phyloP scores from a whole-genome alignment of 35 echinoderm and acorn worm species.

The Eucidaris tribuloides region DNA sequence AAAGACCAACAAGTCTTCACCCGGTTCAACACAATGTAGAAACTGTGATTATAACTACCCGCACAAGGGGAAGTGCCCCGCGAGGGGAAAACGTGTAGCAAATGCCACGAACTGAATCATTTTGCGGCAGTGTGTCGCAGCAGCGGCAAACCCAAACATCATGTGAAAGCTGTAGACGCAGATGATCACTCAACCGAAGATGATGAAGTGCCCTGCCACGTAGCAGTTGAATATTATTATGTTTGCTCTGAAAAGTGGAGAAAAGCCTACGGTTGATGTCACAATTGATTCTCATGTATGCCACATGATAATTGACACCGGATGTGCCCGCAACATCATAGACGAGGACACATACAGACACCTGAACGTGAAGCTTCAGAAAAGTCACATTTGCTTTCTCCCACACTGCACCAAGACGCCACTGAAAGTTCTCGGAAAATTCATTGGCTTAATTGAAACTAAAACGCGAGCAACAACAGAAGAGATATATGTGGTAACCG shows the following conservation, averaged over 20 bases:
- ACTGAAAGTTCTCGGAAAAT: constrained; percentile 18
- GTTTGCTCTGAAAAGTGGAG: background rate
- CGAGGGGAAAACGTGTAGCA: too few relatives aligned
- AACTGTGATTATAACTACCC: background rate
- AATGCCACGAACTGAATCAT: too few relatives aligned
- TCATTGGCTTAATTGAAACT: background rate
- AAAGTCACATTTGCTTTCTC: background rate
- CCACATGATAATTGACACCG: constrained; percentile 15
- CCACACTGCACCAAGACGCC: constrained; percentile 10
- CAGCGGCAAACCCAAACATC: background rate
- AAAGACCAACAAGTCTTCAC: too few relatives aligned
- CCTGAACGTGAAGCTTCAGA: background rate
- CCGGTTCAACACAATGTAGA: background rate
- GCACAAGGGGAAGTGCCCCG: too few relatives aligned
- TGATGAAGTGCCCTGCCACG: background rate
- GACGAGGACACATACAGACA: constrained; percentile 4
- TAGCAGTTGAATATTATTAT: background rate
- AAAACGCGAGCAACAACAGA: background rate
- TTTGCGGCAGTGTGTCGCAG: background rate
- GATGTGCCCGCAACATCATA: background rate
- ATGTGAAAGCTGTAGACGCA: background rate
- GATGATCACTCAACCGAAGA: background rate
- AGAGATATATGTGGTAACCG: background rate
- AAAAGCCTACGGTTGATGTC: background rate
- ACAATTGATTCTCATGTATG: background rate